Evolutionary conservation across 2,888 invertebrate species (phyloP), one percentile per base, ranked within the genome.

Genomic region (Calliopum simillimum): DNA sequence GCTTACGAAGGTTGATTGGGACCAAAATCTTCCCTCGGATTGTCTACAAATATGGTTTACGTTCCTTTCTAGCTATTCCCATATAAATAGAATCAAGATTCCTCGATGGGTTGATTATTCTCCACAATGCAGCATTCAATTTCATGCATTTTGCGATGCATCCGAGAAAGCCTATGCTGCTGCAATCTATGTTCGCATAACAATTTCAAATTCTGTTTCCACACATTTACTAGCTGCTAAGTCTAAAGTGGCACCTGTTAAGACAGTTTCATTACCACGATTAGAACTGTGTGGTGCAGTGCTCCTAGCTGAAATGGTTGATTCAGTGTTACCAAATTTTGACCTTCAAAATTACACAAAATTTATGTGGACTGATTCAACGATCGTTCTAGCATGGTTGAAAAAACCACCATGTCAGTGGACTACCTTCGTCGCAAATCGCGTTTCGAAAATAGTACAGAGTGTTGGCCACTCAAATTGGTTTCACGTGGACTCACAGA

Each of bases 121-220:
- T 16, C 67, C 71, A 0, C 21, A 53, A 14, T 12, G 19, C 14
- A n/a, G 4, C 3, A 12, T 70, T 1, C 62, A 72, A 67, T 5
- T 74, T 19, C 71, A 72, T 16, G 70, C 51, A 0, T 74, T 70
- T 47, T 71, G 58, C 16, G 70, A 74, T 55, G 66, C 70, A 8
- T 74, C 73, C 2, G 72, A 74, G 23, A 69, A 64, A 44, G 72
- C 71, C 12, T 68, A 74, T 6, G 53, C 65, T 8, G 53, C 46
- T 6, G 11, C 13, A 56, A 56, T 19, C 16, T 66, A 69, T 43
- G 12, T 73, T 6, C 58, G 63, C 16, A 25, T 73, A 11, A 55
- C 69, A 12, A 19, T 16, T n/a, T 21, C 16, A 12, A 44, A 21
- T 8, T 23, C 33, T 1, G 8, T 33, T 51, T 70, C 56, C 2